These are phyloP conservation scores for Auanema sp. DNA, from an alignment of 2,888 invertebrate species.

Conservation along the genomic window DNA sequence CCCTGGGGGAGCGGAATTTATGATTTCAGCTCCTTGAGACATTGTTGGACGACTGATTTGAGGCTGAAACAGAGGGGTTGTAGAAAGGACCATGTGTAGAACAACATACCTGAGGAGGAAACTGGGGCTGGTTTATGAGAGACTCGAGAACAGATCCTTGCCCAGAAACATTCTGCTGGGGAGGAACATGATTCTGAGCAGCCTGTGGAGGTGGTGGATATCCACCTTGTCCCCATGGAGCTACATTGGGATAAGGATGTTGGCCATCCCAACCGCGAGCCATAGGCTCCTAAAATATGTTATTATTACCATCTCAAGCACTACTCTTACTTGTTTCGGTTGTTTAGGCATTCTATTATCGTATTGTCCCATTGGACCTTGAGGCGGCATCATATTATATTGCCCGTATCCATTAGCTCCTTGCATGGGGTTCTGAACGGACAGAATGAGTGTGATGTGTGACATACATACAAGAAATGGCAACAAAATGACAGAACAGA, in stretches of 20 bases:
- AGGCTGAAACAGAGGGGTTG: not conserved
- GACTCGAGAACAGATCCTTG: constrained; percentile 39
- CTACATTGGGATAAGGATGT: constrained; percentile 5
- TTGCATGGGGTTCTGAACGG: not conserved
- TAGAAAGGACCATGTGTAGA: not conserved
- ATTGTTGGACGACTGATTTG: constrained; percentile 1
- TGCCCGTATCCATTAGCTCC: constrained; percentile 8
- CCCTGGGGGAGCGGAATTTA: constrained; percentile 18
- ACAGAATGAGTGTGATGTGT: not conserved
- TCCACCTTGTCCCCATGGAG: constrained; percentile 10
- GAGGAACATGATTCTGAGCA: constrained; percentile 2
- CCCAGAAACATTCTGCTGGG: constrained; percentile 5
- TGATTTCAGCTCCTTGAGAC: constrained; percentile 12
- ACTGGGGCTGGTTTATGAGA: constrained; percentile 43
- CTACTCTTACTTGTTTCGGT: constrained; percentile 14
- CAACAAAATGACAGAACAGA: not conserved
- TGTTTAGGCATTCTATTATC: constrained; percentile 10
- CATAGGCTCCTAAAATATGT: constrained; percentile 7
- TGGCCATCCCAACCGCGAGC: constrained; percentile 7
- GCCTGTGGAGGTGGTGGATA: constrained; percentile 19
- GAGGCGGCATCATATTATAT: constrained; percentile 10
- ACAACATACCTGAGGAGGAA: constrained; percentile 18
- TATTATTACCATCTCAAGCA: not conserved
- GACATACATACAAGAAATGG: not conserved
- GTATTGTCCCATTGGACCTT: not conserved